Evolutionary conservation across 2,888 invertebrate species (phyloP).

Genomic region (Lottia gigantea): DNA sequence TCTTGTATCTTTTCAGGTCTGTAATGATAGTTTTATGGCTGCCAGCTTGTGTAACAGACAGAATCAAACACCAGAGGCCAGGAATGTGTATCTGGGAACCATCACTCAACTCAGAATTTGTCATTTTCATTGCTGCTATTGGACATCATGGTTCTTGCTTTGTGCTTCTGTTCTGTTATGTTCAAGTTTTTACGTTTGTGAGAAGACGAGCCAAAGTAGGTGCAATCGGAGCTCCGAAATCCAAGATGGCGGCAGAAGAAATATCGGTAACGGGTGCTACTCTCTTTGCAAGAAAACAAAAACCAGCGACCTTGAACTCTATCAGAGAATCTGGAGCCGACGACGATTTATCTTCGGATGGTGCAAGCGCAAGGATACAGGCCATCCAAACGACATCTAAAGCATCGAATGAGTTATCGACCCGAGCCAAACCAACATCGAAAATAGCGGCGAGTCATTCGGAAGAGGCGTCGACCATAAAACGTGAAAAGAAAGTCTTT

Average conservation of each 20-base stretch:
- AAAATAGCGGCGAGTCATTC: no score
- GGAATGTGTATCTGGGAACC: conserved; percentile 59
- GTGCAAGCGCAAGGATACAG: not conserved
- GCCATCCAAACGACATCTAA: not conserved
- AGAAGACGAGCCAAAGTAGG: conserved; percentile 28
- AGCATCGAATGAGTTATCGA: not conserved
- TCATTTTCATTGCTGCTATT: conserved; percentile 56
- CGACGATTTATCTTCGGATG: not conserved
- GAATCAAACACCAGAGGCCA: conserved; percentile 42
- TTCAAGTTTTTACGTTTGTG: conserved; percentile 50
- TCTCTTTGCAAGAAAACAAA: no score
- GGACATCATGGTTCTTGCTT: conserved; percentile 59
- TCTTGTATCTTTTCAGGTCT: conserved; percentile 40
- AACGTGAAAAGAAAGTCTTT: conserved; percentile 37
- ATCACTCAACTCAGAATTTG: conserved; percentile 55
- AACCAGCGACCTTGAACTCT: not conserved
- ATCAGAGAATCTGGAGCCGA: not conserved
- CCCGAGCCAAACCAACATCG: not conserved
- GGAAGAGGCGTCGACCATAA: not conserved
- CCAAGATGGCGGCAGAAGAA: not conserved
- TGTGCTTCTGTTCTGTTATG: conserved; percentile 53
- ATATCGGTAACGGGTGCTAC: not conserved
- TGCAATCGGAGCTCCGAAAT: not conserved
- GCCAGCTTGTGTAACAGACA: conserved; percentile 55
- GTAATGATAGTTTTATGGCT: conserved; percentile 55